Conservation (phyloP, 2,113 vertebrate genomes). For the Lagenorhynchus albirostris region DNA sequence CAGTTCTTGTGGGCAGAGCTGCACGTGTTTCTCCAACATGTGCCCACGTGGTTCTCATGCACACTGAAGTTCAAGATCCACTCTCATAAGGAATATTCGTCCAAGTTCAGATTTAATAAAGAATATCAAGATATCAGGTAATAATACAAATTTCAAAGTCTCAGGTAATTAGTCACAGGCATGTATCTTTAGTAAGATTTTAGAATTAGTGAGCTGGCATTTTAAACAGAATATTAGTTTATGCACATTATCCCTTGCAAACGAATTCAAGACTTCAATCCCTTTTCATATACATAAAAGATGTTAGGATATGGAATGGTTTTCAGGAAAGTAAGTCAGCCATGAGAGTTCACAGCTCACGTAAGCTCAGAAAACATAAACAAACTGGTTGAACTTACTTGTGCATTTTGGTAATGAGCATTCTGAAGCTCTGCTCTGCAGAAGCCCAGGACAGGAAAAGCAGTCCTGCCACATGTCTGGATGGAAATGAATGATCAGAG, state of each 20-base stretch:
- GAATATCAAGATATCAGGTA: not conserved
- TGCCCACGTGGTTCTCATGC: not conserved
- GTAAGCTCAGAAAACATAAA: conserved; percentile 16
- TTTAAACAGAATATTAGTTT: conserved; percentile 11
- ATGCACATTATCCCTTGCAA: conserved; percentile 7
- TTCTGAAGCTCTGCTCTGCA: conserved; percentile 40
- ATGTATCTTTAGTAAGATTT: not conserved
- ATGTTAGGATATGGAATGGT: not conserved
- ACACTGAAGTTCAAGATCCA: not conserved
- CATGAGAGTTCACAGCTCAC: not conserved
- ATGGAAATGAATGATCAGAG: conserved; percentile 43
- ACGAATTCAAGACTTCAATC: not conserved
- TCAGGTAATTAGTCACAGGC: not conserved
- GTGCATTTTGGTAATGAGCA: not conserved
- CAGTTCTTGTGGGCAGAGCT: not conserved
- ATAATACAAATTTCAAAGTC: not conserved
- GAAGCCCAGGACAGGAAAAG: conserved; percentile 31
- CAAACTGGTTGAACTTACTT: conserved; percentile 13
- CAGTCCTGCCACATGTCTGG: conserved; percentile 23
- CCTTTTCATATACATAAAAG: not conserved
- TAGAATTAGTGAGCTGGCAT: not conserved
- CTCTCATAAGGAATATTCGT: not conserved
- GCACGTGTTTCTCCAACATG: not conserved
- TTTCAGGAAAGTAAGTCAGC: not conserved
- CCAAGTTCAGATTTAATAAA: not conserved